phyloP scores from a whole-genome alignment of 2,797 vertebrate species.

The Echiichthys vipera region DNA sequence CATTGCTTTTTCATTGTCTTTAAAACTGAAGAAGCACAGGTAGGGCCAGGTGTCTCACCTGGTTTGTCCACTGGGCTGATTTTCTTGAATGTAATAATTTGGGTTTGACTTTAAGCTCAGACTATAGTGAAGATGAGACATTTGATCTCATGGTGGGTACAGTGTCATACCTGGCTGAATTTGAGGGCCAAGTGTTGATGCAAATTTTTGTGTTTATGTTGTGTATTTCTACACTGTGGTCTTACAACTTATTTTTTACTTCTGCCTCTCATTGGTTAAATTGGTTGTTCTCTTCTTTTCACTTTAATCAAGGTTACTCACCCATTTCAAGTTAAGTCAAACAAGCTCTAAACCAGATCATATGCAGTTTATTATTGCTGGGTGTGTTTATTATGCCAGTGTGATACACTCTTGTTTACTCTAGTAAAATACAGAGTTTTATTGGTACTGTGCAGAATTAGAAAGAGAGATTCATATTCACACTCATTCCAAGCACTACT shows the following conservation, averaged over 20 bases:
- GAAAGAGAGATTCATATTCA: neutral
- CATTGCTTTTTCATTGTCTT: constrained; percentile 12
- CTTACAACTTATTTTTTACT: too few species aligned
- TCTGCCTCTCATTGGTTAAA: too few species aligned
- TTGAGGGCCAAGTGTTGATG: too few species aligned
- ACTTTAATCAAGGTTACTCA: neutral
- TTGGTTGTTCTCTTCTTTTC: too few species aligned
- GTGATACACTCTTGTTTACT: neutral
- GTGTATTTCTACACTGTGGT: too few species aligned
- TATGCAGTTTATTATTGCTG: neutral
- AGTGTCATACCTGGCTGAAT: neutral
- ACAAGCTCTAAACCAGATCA: neutral
- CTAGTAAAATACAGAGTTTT: neutral
- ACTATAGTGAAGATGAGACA: neutral
- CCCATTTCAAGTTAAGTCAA: neutral
- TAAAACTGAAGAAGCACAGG: constrained; percentile 2
- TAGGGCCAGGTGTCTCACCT: constrained; percentile 38
- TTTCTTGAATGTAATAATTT: constrained; percentile 10
- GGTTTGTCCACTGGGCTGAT: constrained; percentile 30
- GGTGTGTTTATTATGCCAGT: constrained; percentile 20
- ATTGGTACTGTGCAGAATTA: neutral
- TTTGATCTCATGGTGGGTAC: neutral
- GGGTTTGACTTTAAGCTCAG: neutral
- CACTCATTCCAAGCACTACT: neutral
- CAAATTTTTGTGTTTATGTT: too few species aligned